Conservation (phyloP, 2,113 vertebrate genomes). For the Daubentonia madagascariensis region DNA sequence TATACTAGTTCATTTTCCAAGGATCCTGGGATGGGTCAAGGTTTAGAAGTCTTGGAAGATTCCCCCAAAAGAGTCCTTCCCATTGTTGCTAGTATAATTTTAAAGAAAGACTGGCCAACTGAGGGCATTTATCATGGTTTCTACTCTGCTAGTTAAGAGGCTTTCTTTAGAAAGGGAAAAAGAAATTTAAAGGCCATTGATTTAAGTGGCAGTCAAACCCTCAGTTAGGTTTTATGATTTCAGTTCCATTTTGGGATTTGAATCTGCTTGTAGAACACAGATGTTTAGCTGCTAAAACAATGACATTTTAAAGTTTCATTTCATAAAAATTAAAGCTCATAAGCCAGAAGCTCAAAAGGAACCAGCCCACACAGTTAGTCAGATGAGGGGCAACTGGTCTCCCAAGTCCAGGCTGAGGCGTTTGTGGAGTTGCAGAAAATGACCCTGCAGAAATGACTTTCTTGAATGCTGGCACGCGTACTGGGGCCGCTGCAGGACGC, state of each 20-base stretch:
- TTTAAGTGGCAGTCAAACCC: constrained; percentile 38
- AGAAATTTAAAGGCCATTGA: neutral
- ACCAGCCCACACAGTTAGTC: neutral
- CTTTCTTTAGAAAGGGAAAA: neutral
- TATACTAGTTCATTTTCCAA: neutral
- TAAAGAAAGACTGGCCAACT: neutral
- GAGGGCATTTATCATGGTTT: neutral
- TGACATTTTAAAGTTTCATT: constrained; percentile 53
- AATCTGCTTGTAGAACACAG: constrained; percentile 4
- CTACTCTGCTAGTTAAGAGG: neutral
- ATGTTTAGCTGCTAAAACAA: constrained; percentile 42
- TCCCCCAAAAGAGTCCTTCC: neutral
- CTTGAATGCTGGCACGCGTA: neutral
- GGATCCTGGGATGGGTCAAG: neutral
- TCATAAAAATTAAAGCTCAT: constrained; percentile 51
- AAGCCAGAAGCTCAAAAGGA: constrained; percentile 48
- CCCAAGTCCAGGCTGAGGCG: neutral
- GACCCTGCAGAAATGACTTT: neutral
- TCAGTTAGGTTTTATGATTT: constrained; percentile 37
- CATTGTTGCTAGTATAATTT: neutral
- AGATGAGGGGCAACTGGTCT: neutral
- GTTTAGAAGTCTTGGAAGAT: neutral
- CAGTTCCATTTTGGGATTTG: constrained; percentile 8
- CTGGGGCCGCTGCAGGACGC: neutral
- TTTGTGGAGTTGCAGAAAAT: neutral